Percentiles rank a stretch among this genome's conserved stretches.
Conservation (phyloP, 2,113 vertebrate genomes). For the rat (Rattus norvegicus) region GRCr8 NC_086028.1:1684001-1684500, state of each 20-base stretch:
- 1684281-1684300: neutral
- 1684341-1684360: neutral
- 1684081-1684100: neutral
- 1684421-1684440: neutral
- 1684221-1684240: neutral
- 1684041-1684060: neutral
- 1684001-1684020: neutral
- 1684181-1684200: neutral
- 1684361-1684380: neutral
- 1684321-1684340: neutral
- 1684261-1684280: neutral
- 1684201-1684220: neutral
- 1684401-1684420: neutral
- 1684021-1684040: neutral
- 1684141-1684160: neutral
- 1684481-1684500: neutral
- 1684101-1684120: neutral
- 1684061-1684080: neutral
- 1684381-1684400: neutral
- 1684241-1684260: neutral
- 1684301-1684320: neutral
- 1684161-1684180: neutral
- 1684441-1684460: neutral
- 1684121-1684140: neutral
- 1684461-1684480: neutral